Evolutionary conservation across 2,888 invertebrate genomes (phyloP), one percentile per base, ranked within the genome.

Genomic region (Protophormia terraenovae): DNA sequence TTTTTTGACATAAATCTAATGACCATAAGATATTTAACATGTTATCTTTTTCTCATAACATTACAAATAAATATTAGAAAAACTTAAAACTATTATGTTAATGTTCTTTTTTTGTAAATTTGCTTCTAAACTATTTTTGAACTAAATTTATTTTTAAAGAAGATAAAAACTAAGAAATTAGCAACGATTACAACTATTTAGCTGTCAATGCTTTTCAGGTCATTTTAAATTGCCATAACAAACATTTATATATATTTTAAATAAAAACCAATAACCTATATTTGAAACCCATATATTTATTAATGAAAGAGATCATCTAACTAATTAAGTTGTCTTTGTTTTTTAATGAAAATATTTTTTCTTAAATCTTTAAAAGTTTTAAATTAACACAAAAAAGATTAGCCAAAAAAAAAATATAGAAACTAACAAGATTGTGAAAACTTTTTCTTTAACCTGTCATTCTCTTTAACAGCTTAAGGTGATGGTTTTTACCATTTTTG

Each of bases 391-490:
- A 1, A 72, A 27, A 38, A 53, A 35, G 24, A 67, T 73, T 60
- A 77, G 45, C n/a, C 32, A 29, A 58, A 19, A 14, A n/a, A n/a
- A 47, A 32, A 38, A 29, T 8, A 14, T 29, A 47, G 32, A 71
- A 50, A 67, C 29, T 10, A 22, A 55, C 27, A 41, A 35, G 32
- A 38, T 62, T 81, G 41, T 72, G 60, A 78, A 84, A 84, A 77
- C 69, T 55, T 72, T 84, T 85, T 82, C 67, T 85, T 71, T 75
- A 85, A 78, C 78, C 81, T 85, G 85, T 78, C 85, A 85, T 69
- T 78, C 64, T 77, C n/a, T 71, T 60, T 29, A 83, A 83, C 64
- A 64, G 55, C 76, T 77, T 64, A 47, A 83, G 78, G 69, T 75
- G 85, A 82, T 73, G 62, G 27, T 67, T 62, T 81, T 41, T 62